Evolutionary conservation across 2,888 invertebrate species (phyloP).

Genomic region (Lypha dubia): DNA sequence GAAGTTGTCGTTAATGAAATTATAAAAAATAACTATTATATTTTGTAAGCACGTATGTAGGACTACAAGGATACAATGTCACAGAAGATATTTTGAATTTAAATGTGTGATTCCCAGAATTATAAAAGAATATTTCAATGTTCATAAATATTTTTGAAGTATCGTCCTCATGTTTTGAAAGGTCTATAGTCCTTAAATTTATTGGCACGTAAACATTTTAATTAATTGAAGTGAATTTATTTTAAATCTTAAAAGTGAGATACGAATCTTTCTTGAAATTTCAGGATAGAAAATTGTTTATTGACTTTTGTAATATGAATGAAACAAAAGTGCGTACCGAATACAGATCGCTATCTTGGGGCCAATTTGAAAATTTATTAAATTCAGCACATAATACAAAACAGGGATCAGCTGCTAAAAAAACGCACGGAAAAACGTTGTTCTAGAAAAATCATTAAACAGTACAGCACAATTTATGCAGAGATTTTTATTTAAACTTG

Average conservation of each 20-base stretch:
- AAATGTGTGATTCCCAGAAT: conserved; percentile 57
- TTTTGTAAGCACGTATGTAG: no score
- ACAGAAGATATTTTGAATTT: conserved; percentile 43
- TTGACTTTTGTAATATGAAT: no score
- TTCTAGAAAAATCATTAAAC: no score
- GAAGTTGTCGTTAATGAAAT: conserved; percentile 58
- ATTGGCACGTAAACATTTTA: conserved; percentile 26
- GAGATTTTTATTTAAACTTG: no score
- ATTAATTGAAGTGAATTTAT: conserved; percentile 22
- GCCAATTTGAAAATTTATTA: no score
- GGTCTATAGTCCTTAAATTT: conserved; percentile 31
- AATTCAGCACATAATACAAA: no score
- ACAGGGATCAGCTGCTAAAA: no score
- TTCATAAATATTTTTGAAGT: conserved; percentile 7
- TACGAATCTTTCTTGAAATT: neutral
- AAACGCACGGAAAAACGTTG: no score
- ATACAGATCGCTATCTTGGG: no score
- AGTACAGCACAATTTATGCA: no score
- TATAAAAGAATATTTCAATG: neutral
- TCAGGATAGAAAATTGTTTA: no score
- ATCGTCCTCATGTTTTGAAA: conserved; percentile 33
- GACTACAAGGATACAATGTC: neutral
- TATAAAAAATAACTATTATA: conserved; percentile 28
- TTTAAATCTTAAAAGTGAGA: neutral
- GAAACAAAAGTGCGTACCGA: no score